A percentile compares a stretch with the other conserved stretches of the same genome.
Evolutionary conservation across 2,888 invertebrate species (phyloP).

Genomic region (Tenthredo notha): DNA sequence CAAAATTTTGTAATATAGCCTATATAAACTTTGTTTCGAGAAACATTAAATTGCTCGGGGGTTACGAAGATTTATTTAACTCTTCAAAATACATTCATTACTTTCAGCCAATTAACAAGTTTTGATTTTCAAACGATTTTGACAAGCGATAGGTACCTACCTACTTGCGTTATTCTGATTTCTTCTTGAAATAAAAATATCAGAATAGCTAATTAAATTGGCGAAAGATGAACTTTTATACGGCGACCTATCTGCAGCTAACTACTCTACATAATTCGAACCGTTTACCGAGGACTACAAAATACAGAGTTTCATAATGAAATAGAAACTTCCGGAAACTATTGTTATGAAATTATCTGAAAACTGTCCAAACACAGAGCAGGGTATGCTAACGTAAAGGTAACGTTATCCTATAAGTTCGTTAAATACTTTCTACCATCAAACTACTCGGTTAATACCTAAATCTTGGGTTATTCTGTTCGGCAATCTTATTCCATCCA

Average conservation of each 20-base stretch:
- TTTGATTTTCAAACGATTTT: background rate
- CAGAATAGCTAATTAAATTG: background rate
- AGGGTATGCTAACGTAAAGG: conserved; percentile 57
- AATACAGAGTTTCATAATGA: conserved; percentile 67
- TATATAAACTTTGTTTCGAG: conserved; percentile 25
- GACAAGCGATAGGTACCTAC: background rate
- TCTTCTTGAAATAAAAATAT: background rate
- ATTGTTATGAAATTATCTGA: conserved; percentile 70
- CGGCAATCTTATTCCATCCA: conserved; percentile 58
- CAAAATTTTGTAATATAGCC: background rate
- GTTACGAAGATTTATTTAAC: conserved; percentile 29
- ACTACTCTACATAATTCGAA: conserved; percentile 26
- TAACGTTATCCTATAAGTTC: conserved; percentile 59
- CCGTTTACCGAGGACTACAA: conserved; percentile 58
- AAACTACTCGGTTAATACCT: conserved; percentile 33
- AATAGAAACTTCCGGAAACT: conserved; percentile 70
- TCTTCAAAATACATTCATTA: conserved; percentile 15
- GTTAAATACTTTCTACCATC: conserved; percentile 58
- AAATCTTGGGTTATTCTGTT: conserved; percentile 49
- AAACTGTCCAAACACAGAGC: conserved; percentile 63
- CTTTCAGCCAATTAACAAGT: background rate
- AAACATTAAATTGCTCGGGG: conserved; percentile 12
- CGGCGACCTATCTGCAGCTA: background rate
- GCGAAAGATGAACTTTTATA: background rate
- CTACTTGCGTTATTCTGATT: background rate